Base-by-base conservation (phyloP, 1,140 invertebrate genomes). In the Ceratina japonica region DNA sequence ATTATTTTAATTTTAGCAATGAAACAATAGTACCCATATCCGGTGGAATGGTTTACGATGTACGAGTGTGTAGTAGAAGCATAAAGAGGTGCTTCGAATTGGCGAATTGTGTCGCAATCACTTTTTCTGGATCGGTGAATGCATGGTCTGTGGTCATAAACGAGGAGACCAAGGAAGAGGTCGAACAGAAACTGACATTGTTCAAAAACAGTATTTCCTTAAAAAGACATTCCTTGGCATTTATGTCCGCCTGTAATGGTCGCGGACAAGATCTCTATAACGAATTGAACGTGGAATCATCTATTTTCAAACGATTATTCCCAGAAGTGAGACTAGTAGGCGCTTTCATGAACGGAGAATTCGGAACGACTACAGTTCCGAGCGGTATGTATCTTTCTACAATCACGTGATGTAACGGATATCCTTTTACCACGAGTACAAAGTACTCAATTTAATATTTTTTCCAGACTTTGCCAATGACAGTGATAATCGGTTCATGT, bases 221-320 rank as follows among this genome's bases (percentile, higher is more conserved):
- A 18, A 87, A 88, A 63, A 93, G 89, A 80, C 81, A 90, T 77
- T 88, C 89, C 3, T 76, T 94, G 74, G 94, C 91, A 54, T 93
- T 95, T 64, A 95, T 95, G 94, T 94, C 94, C 89, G 92, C 94
- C 0, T 95, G 95, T 83, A 89, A 91, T 52, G 94, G 92, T 7
- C 87, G 94, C 27, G 94, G 94, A 2, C 52, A 66, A 54, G 37
- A 79, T 13, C 88, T 92, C 80, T 91, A 93, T 63, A 31, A 87
- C 0, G 86, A 90, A 18, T 69, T 87, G 12, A 91, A 94, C 83
- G 91, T 94, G 2, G 95, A 95, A 87, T 92, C 94, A 1, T 79
- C 80, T n/a, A 89, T 93, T 10, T 95, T 95, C 84, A 91, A 91
- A 71, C 93, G 92, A 85, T 81, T 93, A 27, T 95, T 95, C 87